Base-by-base conservation (phyloP, 2,888 invertebrate genomes). In the Thereva nobilitata region DNA sequence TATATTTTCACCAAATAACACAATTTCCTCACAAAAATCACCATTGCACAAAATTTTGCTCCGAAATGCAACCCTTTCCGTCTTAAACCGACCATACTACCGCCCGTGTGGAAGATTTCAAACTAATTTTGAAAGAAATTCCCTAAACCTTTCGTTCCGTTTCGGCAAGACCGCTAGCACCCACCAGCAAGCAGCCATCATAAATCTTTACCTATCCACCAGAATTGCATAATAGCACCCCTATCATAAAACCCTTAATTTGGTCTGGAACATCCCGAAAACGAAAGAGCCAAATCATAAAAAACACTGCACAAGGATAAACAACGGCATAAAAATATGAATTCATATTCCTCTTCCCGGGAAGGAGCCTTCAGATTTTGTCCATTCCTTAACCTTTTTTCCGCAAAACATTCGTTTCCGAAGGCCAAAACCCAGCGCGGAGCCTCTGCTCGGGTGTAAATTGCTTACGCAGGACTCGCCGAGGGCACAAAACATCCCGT, bases 91-190 rank as follows among this genome's bases (percentile, higher is more conserved):
- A 77, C 77, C 73, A 71, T 72, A 71, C 76, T 23, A 23, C 23
- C 23, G 45, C 68, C 71, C 73, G 73, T 75, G 70, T 73, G 71
- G 73, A 72, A 74, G 71, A 73, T 74, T 73, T 75, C 76, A 75
- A 75, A 79, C 79, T 79, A 79, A 80, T 76, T 76, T 70, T 74
- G 76, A 78, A 77, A 76, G 75, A 76, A 76, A 79, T 77, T 78
- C 74, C 76, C 71, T 73, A 47, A 64, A 53, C 71, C 61, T 56
- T 67, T 64, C 56, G 66, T 71, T 66, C 64, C 69, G 67, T 57
- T 63, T 69, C 65, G 6, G 35, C 10, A 49, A 40, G 3, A 23
- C 7, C 40, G 12, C 23, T 23, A 23, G 23, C 23, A 50, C 42
- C 64, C 23, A 10, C 49, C 42, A 52, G 37, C 52, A 50, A 63